Evolutionary conservation across 2,888 invertebrate genomes (phyloP), one percentile per base, ranked within the genome.

Genomic region (Drosophila paracracens): DNA sequence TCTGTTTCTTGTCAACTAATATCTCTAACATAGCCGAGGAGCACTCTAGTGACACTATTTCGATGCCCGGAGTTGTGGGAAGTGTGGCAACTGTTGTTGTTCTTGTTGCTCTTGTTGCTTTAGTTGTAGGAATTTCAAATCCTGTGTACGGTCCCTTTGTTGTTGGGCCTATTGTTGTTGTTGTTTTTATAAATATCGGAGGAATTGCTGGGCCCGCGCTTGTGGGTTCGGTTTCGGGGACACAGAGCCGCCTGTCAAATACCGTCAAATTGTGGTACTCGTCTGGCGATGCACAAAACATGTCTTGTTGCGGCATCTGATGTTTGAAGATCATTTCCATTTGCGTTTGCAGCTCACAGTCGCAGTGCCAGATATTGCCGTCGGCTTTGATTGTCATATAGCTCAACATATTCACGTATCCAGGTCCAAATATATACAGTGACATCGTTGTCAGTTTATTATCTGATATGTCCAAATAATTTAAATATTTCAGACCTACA

Each of bases 291-390:
- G n/a, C 25, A 35, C 92, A 92, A 27, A 71, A 53, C 6, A 88
- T 18, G 0, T 51, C 40, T 21, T 29, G 16, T 1, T 61, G 57
- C 0, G 68, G 27, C 0, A 60, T 61, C 10, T 65, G 66, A 38
- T 82, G 69, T 6, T 48, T 33, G 21, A 88, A 82, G 4, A 92
- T 70, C 0, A 16, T 21, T 0, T 69, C 58, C 78, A 91, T 82
- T 50, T 91, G 71, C 2, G 0, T 29, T n/a, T 70, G 76, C 13
- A 92, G 64, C 0, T 61, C 46, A 53, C 92, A 92, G 6, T 81
- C 66, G 56, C 92, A 92, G 6, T 79, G 38, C 92, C 92, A 92
- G 1, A 58, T 59, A 71, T 92, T 92, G 3, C 31, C 53, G 5
- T 57, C 27, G 0, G 89, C 83, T 31, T 57, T 35, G 4, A 92